Conservation (phyloP, 2,113 vertebrate genomes). For the Elanus axillaris region DNA sequence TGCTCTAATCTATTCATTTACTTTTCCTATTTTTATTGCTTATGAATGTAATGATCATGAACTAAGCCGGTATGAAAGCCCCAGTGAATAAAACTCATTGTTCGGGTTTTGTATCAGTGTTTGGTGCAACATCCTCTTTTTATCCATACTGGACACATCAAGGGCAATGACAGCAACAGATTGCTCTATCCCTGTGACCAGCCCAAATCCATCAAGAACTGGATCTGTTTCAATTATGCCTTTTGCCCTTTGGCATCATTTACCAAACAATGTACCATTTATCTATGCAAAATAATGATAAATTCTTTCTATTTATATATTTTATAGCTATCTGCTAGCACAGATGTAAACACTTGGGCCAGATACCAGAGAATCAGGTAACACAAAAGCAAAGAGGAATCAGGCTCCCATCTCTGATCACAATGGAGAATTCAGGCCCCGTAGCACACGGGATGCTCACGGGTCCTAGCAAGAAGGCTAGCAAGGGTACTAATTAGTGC, state of each 20-base stretch:
- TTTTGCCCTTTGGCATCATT: background rate
- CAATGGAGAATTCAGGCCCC: fast-evolving
- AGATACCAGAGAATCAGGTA: background rate
- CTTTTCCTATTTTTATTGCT: conserved; percentile 4
- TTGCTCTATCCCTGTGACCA: background rate
- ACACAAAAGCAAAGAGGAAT: background rate
- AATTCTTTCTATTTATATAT: background rate
- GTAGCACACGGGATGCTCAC: fast-evolving
- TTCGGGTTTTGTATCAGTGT: background rate
- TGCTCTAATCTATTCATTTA: background rate
- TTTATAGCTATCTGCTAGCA: background rate
- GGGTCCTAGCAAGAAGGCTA: background rate
- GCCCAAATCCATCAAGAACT: background rate
- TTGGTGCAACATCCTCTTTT: background rate
- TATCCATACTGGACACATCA: background rate
- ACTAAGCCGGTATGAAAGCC: background rate
- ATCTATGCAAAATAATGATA: background rate
- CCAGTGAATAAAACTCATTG: background rate
- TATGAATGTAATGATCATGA: background rate
- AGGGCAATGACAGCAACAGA: background rate
- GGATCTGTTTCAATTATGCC: background rate
- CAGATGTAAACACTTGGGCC: background rate
- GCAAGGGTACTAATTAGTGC: background rate
- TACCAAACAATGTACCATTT: background rate
- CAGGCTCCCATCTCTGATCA: background rate